A percentile compares a stretch with the other conserved stretches of the same genome.
phyloP scores from a whole-genome alignment of 1,140 invertebrate genomes.

The Apis florea region DNA sequence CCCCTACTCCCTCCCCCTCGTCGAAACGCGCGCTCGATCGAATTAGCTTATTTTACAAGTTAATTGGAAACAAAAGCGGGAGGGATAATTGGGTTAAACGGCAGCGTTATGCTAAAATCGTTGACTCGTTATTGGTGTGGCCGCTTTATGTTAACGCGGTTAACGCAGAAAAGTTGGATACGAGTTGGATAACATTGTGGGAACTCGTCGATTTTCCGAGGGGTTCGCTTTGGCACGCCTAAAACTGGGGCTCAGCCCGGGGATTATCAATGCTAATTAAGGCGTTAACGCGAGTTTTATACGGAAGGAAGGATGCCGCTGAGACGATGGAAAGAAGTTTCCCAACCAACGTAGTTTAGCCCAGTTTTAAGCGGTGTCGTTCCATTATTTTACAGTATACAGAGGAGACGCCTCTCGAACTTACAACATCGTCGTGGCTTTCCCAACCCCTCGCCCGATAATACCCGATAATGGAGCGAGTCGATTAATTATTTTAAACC shows the following conservation, averaged over 20 bases:
- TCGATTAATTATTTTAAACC: constrained; percentile 42
- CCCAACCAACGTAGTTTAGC: constrained; percentile 9
- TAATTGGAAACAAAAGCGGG: constrained; percentile 19
- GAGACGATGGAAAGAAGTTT: constrained; percentile 23
- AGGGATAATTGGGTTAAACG: constrained; percentile 27
- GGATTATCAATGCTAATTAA: constrained; percentile 44
- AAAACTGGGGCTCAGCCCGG: not conserved
- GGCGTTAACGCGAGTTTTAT: constrained; percentile 44
- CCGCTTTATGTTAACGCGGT: not conserved
- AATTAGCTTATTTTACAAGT: constrained; percentile 37
- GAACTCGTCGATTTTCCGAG: constrained; percentile 22
- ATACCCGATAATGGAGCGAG: constrained; percentile 31
- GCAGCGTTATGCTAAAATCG: constrained; percentile 12
- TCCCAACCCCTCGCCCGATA: constrained; percentile 12
- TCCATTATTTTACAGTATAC: constrained; percentile 27
- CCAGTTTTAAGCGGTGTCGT: constrained; percentile 26
- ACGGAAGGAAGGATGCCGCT: not conserved
- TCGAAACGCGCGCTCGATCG: not conserved
- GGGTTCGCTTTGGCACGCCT: constrained; percentile 16
- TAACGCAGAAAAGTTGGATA: not conserved
- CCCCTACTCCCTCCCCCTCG: too few relatives aligned
- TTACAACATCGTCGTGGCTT: constrained; percentile 27
- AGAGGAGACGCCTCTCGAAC: constrained; percentile 7
- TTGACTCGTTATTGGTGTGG: constrained; percentile 4
- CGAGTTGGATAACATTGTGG: not conserved